Evolutionary conservation across 2,888 invertebrate genomes (phyloP).

Genomic region (Pimpla rufipes): DNA sequence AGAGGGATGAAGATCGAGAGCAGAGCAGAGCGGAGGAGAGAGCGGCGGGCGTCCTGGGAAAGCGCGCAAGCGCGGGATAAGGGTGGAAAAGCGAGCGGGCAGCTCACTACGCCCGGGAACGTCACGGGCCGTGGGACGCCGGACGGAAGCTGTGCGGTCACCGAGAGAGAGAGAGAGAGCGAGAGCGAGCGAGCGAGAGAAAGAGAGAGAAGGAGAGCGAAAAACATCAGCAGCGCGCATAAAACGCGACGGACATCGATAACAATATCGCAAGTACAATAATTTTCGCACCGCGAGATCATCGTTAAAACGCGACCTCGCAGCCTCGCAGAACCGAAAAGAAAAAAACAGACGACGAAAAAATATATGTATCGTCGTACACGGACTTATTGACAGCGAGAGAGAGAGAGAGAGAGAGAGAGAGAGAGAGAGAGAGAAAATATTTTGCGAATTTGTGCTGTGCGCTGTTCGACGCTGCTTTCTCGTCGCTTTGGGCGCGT

Average conservation of each 20-base stretch:
- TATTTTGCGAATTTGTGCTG: slow-evolving; percentile 37
- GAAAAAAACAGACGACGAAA: neutral
- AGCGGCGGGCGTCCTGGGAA: slow-evolving; percentile 71
- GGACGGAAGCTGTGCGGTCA: slow-evolving; percentile 73
- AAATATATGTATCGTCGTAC: slow-evolving; percentile 6
- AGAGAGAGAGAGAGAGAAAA: too few relatives aligned
- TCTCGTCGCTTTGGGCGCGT: slow-evolving; percentile 8
- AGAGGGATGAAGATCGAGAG: slow-evolving; percentile 67
- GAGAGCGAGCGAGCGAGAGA: neutral
- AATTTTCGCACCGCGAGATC: slow-evolving; percentile 14
- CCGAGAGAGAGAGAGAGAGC: slow-evolving; percentile 56
- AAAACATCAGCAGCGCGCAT: slow-evolving; percentile 37
- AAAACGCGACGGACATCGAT: slow-evolving; percentile 21
- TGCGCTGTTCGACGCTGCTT: slow-evolving; percentile 22
- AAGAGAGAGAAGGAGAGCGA: slow-evolving; percentile 25
- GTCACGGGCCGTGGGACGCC: slow-evolving; percentile 80
- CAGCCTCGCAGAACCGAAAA: too few relatives aligned
- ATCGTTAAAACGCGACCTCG: slow-evolving; percentile 17
- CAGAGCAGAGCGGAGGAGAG: neutral
- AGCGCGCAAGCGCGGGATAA: slow-evolving; percentile 80
- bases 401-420: too few relatives aligned
- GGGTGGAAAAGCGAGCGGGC: slow-evolving; percentile 83
- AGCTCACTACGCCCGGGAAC: slow-evolving; percentile 85
- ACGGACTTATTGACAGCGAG: too few relatives aligned
- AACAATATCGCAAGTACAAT: slow-evolving; percentile 13